Evolutionary conservation across 1,140 invertebrate species (phyloP).

Genomic region (Drosophila sulfurigaster): DNA sequence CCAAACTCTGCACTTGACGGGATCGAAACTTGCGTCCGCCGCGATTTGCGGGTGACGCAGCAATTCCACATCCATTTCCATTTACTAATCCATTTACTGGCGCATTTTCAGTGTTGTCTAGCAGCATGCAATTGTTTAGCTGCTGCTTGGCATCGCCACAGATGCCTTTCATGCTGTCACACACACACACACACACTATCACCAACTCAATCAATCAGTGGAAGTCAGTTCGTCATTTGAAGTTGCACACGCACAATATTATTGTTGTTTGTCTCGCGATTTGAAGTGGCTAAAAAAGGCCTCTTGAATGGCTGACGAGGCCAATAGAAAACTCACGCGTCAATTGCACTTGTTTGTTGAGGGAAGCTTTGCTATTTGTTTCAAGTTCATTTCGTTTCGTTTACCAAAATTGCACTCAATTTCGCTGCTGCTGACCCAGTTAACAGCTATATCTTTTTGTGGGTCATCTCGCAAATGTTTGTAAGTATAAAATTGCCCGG

Average conservation of each 20-base stretch:
- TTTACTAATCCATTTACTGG: background rate
- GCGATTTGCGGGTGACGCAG: constrained; percentile 27
- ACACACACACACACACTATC: background rate
- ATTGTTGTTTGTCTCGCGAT: background rate
- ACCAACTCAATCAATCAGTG: background rate
- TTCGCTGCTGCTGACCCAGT: constrained; percentile 64
- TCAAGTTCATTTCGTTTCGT: constrained; percentile 62
- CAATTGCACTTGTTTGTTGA: constrained; percentile 34
- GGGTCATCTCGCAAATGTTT: constrained; percentile 50
- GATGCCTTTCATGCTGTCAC: constrained; percentile 70
- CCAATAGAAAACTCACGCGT: constrained; percentile 15
- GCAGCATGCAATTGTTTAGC: constrained; percentile 73
- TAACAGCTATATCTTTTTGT: constrained; percentile 43
- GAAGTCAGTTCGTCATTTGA: constrained; percentile 18
- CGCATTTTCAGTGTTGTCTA: constrained; percentile 44
- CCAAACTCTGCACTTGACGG: constrained; percentile 65
- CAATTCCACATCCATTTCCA: constrained; percentile 13
- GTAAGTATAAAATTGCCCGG: constrained; percentile 1
- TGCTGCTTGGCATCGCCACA: constrained; percentile 72
- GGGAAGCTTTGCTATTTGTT: constrained; percentile 19
- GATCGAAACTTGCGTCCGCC: constrained; percentile 31
- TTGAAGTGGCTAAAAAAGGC: constrained; percentile 13
- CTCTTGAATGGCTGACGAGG: constrained; percentile 9
- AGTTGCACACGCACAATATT: constrained; percentile 11
- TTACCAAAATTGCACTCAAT: constrained; percentile 22